These are phyloP conservation scores for Erebia aethiops DNA, from an alignment of 2,888 invertebrate genomes.

Conservation along the genomic window DNA sequence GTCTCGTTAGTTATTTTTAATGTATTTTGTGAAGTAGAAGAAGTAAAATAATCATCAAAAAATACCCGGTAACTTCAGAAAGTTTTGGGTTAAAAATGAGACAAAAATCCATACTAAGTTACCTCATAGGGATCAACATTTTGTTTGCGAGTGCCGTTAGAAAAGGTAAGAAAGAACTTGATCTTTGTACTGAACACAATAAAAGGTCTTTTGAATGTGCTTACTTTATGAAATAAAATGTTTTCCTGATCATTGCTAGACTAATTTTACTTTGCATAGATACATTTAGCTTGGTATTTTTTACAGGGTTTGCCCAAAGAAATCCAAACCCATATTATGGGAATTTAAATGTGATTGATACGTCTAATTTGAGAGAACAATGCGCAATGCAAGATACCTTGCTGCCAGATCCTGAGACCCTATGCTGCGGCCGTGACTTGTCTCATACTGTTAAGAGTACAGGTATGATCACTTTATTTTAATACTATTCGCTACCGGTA, in stretches of 20 bases:
- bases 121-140: not conserved
- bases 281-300: not conserved
- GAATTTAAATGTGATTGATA: conserved; percentile 23
- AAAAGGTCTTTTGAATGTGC: not conserved
- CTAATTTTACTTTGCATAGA: too few species aligned
- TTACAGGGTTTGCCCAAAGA: not conserved
- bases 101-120: not conserved
- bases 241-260: too few species aligned
- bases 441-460: conserved; percentile 59
- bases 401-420: conserved; percentile 60
- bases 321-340: not conserved
- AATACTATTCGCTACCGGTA: too few species aligned
- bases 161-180: not conserved
- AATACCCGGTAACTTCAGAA: not conserved
- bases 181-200: not conserved
- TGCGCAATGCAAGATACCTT: conserved; percentile 57
- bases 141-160: not conserved
- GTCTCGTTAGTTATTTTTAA: conserved; percentile 22
- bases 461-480: conserved; percentile 47
- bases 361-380: conserved; percentile 45
- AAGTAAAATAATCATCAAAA: not conserved
- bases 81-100: not conserved
- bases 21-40: conserved; percentile 7
- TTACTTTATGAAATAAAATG: not conserved
- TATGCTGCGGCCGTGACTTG: conserved; percentile 68